Conservation (phyloP, 2,888 invertebrate genomes). For the Drosophila kuntzei region DNA sequence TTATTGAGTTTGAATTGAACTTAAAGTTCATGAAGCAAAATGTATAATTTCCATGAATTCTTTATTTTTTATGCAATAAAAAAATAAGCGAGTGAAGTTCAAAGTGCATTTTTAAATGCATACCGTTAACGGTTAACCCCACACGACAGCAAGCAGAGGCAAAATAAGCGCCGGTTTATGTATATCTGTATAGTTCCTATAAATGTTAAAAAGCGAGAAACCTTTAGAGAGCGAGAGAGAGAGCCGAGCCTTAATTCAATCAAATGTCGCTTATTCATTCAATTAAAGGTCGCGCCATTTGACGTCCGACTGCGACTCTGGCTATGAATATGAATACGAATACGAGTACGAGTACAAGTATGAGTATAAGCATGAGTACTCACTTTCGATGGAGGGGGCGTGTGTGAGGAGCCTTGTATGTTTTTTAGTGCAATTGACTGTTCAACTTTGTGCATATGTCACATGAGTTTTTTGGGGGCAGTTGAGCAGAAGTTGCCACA, state of each 20-base stretch:
- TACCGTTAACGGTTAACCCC: slow-evolving; percentile 40
- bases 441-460: slow-evolving; percentile 64
- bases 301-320: slow-evolving; percentile 63
- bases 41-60: neutral
- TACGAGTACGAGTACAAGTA: slow-evolving; percentile 16
- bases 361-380: slow-evolving; percentile 8
- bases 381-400: slow-evolving; percentile 7
- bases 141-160: slow-evolving; percentile 29
- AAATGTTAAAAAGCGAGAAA: slow-evolving; percentile 23
- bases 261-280: slow-evolving; percentile 83
- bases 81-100: slow-evolving; percentile 44
- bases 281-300: slow-evolving; percentile 83
- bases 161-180: slow-evolving; percentile 54
- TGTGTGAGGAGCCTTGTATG: slow-evolving; percentile 25
- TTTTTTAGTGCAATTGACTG: slow-evolving; percentile 75
- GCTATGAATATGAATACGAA: slow-evolving; percentile 39
- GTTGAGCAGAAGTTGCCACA: slow-evolving; percentile 24
- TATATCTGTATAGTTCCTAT: neutral
- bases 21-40: neutral
- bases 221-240: slow-evolving; percentile 7
- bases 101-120: slow-evolving; percentile 66
- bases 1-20: neutral
- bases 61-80: neutral
- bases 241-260: slow-evolving; percentile 74
- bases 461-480: slow-evolving; percentile 22